Evolutionary conservation across 2,113 vertebrate genomes (phyloP).

Genomic region (Chauna torquata): DNA sequence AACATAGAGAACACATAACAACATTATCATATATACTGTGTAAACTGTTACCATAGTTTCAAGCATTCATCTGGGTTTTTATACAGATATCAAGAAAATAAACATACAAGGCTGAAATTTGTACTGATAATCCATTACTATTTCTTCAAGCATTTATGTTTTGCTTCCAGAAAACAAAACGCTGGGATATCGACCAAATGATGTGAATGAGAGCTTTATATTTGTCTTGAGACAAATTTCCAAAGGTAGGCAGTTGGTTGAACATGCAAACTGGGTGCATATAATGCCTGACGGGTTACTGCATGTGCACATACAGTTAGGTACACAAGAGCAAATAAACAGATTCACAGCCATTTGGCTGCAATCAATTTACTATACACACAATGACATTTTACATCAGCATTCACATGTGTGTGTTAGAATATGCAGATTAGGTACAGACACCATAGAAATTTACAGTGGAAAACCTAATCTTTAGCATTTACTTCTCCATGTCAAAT

Average conservation of each 20-base stretch:
- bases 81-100: background rate
- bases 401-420: background rate
- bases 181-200: background rate
- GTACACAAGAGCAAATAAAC: background rate
- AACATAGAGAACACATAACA: background rate
- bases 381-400: background rate
- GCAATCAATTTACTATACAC: background rate
- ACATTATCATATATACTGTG: background rate
- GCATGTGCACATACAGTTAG: background rate
- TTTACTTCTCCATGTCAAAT: constrained; percentile 4
- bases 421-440: background rate
- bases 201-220: background rate
- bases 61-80: background rate
- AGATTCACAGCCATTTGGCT: background rate
- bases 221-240: background rate
- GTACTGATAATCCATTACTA: background rate
- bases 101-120: background rate
- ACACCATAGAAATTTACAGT: background rate
- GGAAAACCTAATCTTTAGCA: background rate
- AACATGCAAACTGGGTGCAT: background rate
- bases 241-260: background rate
- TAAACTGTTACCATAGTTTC: background rate
- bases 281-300: background rate
- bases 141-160: background rate
- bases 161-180: background rate